phyloP scores from a whole-genome alignment of 2,113 vertebrate genomes.

The Gymnogyps californianus region DNA sequence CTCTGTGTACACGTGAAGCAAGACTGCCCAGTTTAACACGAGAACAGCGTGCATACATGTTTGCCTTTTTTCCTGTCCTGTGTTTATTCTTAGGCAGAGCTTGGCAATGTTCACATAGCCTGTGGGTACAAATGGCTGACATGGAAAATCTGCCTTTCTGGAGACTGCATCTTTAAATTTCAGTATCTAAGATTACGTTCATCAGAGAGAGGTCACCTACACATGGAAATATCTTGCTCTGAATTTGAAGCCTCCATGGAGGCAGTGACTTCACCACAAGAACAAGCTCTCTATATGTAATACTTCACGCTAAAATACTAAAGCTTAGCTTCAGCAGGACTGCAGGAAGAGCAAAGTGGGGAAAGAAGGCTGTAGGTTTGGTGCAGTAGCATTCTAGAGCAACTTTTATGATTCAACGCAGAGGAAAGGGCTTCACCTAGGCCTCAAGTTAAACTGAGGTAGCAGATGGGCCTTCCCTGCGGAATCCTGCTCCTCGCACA shows the following conservation, averaged over 20 bases:
- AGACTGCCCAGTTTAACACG: not conserved
- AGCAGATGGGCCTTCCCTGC: not conserved
- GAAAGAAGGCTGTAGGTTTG: not conserved
- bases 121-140: not conserved
- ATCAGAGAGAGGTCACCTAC: not conserved
- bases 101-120: not conserved
- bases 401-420: not conserved
- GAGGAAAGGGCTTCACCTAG: not conserved
- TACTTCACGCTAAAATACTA: not conserved
- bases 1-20: not conserved
- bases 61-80: not conserved
- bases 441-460: not conserved
- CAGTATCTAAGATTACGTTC: not conserved
- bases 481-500: not conserved
- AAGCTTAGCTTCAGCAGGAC: not conserved
- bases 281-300: not conserved
- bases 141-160: not conserved
- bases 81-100: not conserved
- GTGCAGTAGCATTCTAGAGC: not conserved
- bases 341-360: not conserved
- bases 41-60: fast-evolving
- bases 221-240: not conserved
- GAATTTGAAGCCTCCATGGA: not conserved
- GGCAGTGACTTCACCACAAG: not conserved
- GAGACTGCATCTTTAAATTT: not conserved